Base-by-base conservation (phyloP, 2,888 invertebrate genomes). In the Ormia ochracea region DNA sequence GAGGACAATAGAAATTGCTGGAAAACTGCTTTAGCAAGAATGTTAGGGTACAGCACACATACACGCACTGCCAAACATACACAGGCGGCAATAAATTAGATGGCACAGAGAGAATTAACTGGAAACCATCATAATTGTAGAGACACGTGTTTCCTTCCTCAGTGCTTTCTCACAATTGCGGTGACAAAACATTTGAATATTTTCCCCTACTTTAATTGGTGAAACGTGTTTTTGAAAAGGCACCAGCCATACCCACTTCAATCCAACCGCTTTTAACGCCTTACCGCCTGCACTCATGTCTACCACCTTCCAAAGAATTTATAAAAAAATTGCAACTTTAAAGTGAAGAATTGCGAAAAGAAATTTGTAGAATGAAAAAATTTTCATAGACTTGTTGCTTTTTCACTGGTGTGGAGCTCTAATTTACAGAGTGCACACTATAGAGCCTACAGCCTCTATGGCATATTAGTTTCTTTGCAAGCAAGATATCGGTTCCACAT, bases 191-290 rank as follows among this genome's bases (percentile, higher is more conserved):
- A 19, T 14, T 45, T 68, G 48, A 76, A 69, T 41, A 61, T 54
- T 69, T 69, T 59, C 54, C 75, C 52, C 69, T 54, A 68, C 48
- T 54, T 36, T 69, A 76, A 76, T 76, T 69, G 68, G 45, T 17
- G 38, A 76, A 76, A 61, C 75, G 75, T 76, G 75, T 54, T 41
- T 19, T 1, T 41, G n/a, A n/a, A n/a, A n/a, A 54, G 36, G 7
- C 23, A 23, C 45, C 7, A 21, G 0, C 43, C 10, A 9, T 3
- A 31, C 10, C 21, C 21, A 33, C n/a, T n/a, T n/a, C 31, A 33
- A 17, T 23, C 31, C 14, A 14, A 41, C 14, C 7, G 26, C 23
- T n/a, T 28, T 7, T 28, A 26, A 52, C 3, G 17, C 26, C 12
- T 7, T n/a, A 23, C 21, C 14, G 28, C 19, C 3, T 2, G 10